Evolutionary conservation across 2,888 invertebrate species (phyloP).

Genomic region (Lagria hirta): DNA sequence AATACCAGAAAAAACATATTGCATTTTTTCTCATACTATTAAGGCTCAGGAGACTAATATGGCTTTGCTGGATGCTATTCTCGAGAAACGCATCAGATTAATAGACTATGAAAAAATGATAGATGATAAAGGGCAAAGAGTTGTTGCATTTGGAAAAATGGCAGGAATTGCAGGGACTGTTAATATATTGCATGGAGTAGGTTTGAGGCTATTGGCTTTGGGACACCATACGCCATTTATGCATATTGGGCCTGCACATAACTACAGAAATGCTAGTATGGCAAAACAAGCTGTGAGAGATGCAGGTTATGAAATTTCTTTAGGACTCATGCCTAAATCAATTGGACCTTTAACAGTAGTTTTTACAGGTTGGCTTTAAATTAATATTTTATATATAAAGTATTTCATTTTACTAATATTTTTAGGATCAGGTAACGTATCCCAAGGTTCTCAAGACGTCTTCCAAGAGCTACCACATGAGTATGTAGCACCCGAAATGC

Average conservation of each 20-base stretch:
- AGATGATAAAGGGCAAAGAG: slow-evolving; percentile 82
- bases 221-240: slow-evolving; percentile 99
- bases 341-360: slow-evolving; percentile 97
- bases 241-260: slow-evolving; percentile 97
- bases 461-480: slow-evolving; percentile 97
- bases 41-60: slow-evolving; percentile 99
- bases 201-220: slow-evolving; percentile 86
- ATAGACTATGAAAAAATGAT: slow-evolving; percentile 97
- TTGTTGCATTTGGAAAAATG: slow-evolving; percentile 98
- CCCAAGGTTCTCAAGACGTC: slow-evolving; percentile 85
- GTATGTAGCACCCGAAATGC: slow-evolving; percentile 92
- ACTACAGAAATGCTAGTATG: slow-evolving; percentile 97
- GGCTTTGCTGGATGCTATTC: slow-evolving; percentile 91
- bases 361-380: no score
- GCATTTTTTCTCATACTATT: slow-evolving; percentile 98
- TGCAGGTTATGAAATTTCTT: slow-evolving; percentile 97
- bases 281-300: slow-evolving; percentile 96
- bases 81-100: slow-evolving; percentile 94
- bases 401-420: no score
- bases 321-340: slow-evolving; percentile 95
- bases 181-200: slow-evolving; percentile 96
- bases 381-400: no score
- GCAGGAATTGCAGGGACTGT: slow-evolving; percentile 98
- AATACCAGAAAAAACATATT: slow-evolving; percentile 95
- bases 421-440: slow-evolving; percentile 98